Evolutionary conservation across 2,888 invertebrate species (phyloP), one percentile per base, ranked within the genome.

Genomic region (Ormyrus nitidulus): DNA sequence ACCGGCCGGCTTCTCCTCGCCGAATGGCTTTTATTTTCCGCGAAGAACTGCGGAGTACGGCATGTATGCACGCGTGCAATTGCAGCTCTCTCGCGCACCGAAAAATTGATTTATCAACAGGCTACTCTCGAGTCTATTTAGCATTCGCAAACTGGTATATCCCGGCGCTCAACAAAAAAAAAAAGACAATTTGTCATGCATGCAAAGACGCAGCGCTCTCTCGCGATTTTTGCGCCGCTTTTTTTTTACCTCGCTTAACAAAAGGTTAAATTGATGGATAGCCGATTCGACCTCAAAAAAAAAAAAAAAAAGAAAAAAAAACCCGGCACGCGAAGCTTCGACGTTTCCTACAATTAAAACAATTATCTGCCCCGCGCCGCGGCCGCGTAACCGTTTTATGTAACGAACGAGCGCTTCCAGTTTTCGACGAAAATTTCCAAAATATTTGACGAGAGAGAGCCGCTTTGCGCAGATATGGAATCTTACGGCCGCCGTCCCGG

Each of bases 401-500:
- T 59, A 19, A 19, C 48, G 58, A 11, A 58, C 11, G 65, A 49
- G 65, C 44, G 13, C 66, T 75, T 66, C 51, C 74, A n/a, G 34
- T 19, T 19, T 19, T 19, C 19, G 19, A 19, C 19, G 19, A 19
- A 19, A 19, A 19, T 19, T 19, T 19, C 19, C 19, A 19, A 19
- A 19, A 19, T 19, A 19, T 19, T 19, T 19, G 19, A 19, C 19
- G 19, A 19, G 19, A 19, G 19, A 19, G 19, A 19, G 19, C 19
- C 19, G n/a, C 68, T 76, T 76, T 69, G 68, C 76, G 69, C 69
- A 76, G 61, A 19, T 19, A 69, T 69, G 76, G 68, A 68, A 76
- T 76, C 76, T 58, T 70, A 54, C 59, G 48, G 9, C 7, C 34
- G 7, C 74, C 59, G 9, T 5, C 10, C 1, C 13, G 11, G 48